A percentile compares a stretch with the other conserved stretches of the same genome.
These are phyloP conservation scores for Holothuria scabra DNA, from an alignment of 53 echinoderm and acorn worm species.

Conservation along the genomic window DNA sequence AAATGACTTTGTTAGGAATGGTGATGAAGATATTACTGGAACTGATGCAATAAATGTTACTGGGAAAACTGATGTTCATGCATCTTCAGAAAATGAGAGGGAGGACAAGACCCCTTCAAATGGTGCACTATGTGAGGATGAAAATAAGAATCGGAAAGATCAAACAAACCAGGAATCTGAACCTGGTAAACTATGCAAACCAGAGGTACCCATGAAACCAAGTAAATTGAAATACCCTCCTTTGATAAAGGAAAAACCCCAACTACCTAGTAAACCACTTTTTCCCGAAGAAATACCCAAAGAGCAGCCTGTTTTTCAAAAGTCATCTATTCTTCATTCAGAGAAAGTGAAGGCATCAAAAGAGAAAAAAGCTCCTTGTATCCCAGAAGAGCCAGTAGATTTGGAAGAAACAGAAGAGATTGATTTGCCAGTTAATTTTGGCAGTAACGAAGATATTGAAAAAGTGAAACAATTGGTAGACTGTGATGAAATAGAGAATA, in stretches of 20 bases:
- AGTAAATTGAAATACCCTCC: slow-evolving; percentile 40
- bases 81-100: background rate
- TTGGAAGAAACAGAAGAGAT: slow-evolving; percentile 20
- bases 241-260: slow-evolving; percentile 36
- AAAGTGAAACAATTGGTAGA: slow-evolving; percentile 37
- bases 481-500: slow-evolving; percentile 51
- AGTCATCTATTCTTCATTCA: slow-evolving; percentile 19
- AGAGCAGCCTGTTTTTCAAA: background rate
- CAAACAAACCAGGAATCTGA: slow-evolving; percentile 30
- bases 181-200: slow-evolving; percentile 48
- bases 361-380: slow-evolving; percentile 23
- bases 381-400: slow-evolving; percentile 35
- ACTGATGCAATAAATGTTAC: no score
- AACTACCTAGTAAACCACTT: slow-evolving; percentile 13
- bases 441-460: slow-evolving; percentile 39
- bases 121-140: slow-evolving; percentile 16
- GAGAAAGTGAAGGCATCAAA: slow-evolving; percentile 35
- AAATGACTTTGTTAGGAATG: no score
- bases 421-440: slow-evolving; percentile 18
- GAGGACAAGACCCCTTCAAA: slow-evolving; percentile 14
- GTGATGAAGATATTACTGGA: no score
- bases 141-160: slow-evolving; percentile 30
- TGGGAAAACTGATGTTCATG: no score
- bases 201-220: slow-evolving; percentile 40
- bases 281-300: slow-evolving; percentile 15